Conservation (phyloP, 2,888 invertebrate genomes). For the Pseudococcus jackbeardsleyi region DNA sequence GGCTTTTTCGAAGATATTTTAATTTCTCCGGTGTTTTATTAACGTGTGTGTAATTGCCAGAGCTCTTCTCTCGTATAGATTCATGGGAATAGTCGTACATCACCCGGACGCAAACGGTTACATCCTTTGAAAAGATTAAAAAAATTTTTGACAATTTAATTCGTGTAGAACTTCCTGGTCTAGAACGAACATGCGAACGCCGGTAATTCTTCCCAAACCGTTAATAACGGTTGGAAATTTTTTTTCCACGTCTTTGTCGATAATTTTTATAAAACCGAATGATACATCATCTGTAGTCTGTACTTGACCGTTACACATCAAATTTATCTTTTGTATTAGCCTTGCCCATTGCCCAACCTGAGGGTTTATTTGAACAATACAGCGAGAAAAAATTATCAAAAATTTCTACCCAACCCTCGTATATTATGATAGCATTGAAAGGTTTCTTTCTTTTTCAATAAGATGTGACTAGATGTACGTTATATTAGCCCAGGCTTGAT, state of each 20-base stretch:
- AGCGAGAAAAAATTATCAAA: background rate
- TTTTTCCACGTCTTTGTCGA: background rate
- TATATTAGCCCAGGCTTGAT: background rate
- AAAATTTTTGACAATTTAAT: conserved; percentile 27
- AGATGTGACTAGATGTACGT: background rate
- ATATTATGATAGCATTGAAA: too few species aligned
- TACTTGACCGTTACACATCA: background rate
- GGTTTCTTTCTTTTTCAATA: background rate
- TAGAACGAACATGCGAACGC: background rate
- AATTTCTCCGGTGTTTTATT: background rate
- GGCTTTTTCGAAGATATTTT: conserved; percentile 5
- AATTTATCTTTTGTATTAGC: background rate
- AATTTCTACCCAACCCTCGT: background rate
- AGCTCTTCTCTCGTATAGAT: background rate
- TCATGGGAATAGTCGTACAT: background rate
- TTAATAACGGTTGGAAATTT: background rate
- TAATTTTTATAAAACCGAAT: background rate
- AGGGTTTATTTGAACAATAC: background rate
- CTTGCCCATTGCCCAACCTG: background rate
- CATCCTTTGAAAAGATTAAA: conserved; percentile 5
- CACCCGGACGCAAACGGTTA: conserved; percentile 16
- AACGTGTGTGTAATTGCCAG: background rate
- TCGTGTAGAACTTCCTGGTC: background rate
- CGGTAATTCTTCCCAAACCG: background rate
- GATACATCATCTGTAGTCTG: background rate